Base-by-base conservation (phyloP, 1,140 invertebrate species). In the Macrocentrus cingulum region DNA sequence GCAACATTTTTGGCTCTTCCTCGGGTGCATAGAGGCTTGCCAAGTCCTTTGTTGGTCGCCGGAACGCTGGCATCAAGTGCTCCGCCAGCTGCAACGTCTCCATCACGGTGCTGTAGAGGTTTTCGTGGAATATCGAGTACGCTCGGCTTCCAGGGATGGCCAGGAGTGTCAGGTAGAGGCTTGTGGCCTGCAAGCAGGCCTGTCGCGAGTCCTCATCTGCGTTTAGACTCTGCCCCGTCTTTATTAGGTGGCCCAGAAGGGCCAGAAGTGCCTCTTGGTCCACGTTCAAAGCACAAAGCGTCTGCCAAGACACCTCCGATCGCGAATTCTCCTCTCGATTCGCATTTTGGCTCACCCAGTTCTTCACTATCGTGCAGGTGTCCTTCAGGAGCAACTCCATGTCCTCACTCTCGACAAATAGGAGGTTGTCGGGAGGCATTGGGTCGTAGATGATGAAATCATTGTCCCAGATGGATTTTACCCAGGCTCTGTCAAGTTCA, bases 51-150 rank as follows among this genome's bases (percentile, higher is more conserved):
- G 13, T 8, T 46, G 22, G 4, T 62, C 60, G 66, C 71, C 72
- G 56, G 36, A 41, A 7, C 1, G 55, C 11, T 5, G 69, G 55
- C 2, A 70, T 29, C 16, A 82, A 56, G 16, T 66, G 57, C 7
- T 71, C 64, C 2, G 73, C 61, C 1, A 81, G 56, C 61, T 74
- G 81, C 8, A 86, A 66, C 2, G 77, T 77, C 49, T 84, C 79
- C 1, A 86, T 64, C 0, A 81, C 70, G 56, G 76, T 71, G 20
- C 80, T 64, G 64, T 81, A 86, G 6, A 87, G 63, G 34, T 82
- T 81, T 2, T 83, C 77, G 61, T 86, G 83, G 66, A 85, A 87
- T 1, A 86, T 70, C 34, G 81, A 69, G 65, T 83, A 86, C 2
- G 82, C 81, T 42, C 72, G 77, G 60, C 84, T 85, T 5, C 84